These are phyloP conservation scores for Tragelaphus scriptus DNA, from an alignment of 2,113 vertebrate genomes.

Conservation along the genomic window DNA sequence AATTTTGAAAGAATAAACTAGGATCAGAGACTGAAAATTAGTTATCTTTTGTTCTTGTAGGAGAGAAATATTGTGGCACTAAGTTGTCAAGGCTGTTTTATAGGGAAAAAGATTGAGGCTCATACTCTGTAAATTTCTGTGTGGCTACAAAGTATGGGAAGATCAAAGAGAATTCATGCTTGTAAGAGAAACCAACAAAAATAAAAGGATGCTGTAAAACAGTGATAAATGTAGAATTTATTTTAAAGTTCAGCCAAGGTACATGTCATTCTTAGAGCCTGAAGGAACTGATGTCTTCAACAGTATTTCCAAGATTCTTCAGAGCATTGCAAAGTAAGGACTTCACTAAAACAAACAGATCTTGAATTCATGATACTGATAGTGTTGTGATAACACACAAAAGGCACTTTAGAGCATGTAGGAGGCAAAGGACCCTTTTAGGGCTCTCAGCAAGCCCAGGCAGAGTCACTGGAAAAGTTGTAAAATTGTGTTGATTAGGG, in stretches of 20 bases:
- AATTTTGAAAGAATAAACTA: not conserved
- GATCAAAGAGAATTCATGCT: slow-evolving; percentile 60
- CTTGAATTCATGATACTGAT: slow-evolving; percentile 38
- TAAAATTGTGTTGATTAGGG: slow-evolving; percentile 20
- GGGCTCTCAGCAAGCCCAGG: slow-evolving; percentile 1
- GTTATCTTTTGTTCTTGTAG: slow-evolving; percentile 12
- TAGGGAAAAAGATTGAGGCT: not conserved
- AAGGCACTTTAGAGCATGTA: slow-evolving; percentile 25
- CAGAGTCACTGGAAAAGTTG: slow-evolving; percentile 19
- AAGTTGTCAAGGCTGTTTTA: slow-evolving; percentile 10
- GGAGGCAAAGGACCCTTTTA: not conserved
- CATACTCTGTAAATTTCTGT: slow-evolving; percentile 40
- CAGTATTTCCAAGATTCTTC: slow-evolving; percentile 37
- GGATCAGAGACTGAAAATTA: not conserved
- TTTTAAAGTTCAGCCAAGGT: slow-evolving; percentile 74
- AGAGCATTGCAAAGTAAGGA: slow-evolving; percentile 16
- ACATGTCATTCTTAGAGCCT: slow-evolving; percentile 58
- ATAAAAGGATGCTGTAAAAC: slow-evolving; percentile 58
- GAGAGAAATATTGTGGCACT: not conserved
- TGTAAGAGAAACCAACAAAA: slow-evolving; percentile 67
- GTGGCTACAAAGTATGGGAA: slow-evolving; percentile 13
- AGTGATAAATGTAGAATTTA: slow-evolving; percentile 50
- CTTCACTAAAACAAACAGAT: slow-evolving; percentile 59
- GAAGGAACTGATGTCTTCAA: slow-evolving; percentile 15
- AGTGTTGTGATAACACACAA: slow-evolving; percentile 42